Conservation (phyloP, 2,888 invertebrate genomes). For the Lucinisca nassula region DNA sequence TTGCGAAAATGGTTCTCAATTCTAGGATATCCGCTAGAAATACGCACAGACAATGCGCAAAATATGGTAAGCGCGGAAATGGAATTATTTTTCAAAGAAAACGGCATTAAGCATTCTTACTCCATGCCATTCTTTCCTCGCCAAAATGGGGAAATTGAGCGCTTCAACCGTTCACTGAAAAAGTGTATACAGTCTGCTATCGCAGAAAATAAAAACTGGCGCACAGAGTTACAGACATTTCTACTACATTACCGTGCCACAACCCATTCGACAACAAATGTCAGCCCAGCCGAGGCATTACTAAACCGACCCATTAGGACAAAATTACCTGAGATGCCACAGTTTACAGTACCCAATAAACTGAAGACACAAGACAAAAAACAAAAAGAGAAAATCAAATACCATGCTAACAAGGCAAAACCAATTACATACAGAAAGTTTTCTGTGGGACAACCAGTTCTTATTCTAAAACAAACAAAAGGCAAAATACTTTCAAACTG, state of each 20-base stretch:
- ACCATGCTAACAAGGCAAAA: neutral
- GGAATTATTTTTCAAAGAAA: slow-evolving; percentile 22
- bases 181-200: slow-evolving; percentile 32
- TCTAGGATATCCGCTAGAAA: slow-evolving; percentile 13
- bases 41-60: slow-evolving; percentile 57
- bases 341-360: neutral
- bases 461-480: neutral
- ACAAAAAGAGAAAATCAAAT: slow-evolving; percentile 22
- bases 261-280: slow-evolving; percentile 8
- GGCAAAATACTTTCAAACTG: slow-evolving; percentile 10
- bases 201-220: slow-evolving; percentile 43
- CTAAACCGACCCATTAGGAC: slow-evolving; percentile 17
- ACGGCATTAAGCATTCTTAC: slow-evolving; percentile 47
- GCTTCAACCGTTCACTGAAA: slow-evolving; percentile 48
- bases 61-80: slow-evolving; percentile 40
- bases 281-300: neutral
- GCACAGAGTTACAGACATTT: slow-evolving; percentile 19
- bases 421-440: neutral
- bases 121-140: slow-evolving; percentile 52
- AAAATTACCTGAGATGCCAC: slow-evolving; percentile 7
- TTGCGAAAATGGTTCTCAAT: slow-evolving; percentile 37
- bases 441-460: slow-evolving; percentile 16
- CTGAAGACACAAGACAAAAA: neutral
- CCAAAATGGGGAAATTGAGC: slow-evolving; percentile 56
- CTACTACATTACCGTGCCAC: slow-evolving; percentile 15